Base-by-base conservation (phyloP, 2,797 vertebrate species). In the Tragopan temminckii region DNA sequence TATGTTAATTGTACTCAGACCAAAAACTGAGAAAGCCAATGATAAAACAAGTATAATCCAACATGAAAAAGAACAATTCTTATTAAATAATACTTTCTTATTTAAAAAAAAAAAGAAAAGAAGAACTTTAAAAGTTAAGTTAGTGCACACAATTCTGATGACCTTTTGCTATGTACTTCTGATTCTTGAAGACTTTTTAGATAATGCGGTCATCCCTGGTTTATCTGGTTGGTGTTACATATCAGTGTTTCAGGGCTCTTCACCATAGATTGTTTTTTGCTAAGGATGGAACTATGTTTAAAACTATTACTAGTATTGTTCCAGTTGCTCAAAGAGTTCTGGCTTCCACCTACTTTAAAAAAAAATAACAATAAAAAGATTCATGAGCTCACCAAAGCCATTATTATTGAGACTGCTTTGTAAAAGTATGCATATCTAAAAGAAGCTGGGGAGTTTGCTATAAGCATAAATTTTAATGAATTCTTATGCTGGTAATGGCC, bases 391-490 rank as follows among this genome's bases (percentile, higher is more conserved):
- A 72, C 59, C 58, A 27, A 88, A 80, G 52, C n/a, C 70, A 66
- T 64, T 90, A 23, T 48, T 68, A 50, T 93, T 19, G 2, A 63
- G 70, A 57, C 77, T 80, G 48, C 29, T 75, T 69, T 86, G 8
- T 78, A 67, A 53, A 86, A 88, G 53, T 14, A 81, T 25, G 36
- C 15, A 5, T 64, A 61, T 63, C 13, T 68, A 80, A 71, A 12
- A 63, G 35, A 89, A 33, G 13, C 35, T 85, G 24, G 33, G 87
- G 71, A 55, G 45, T 80, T 85, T 25, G 20, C 27, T 69, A 50
- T 27, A 23, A 21, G 57, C 9, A 33, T 77, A 67, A 74, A 80
- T 82, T 85, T 89, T 89, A 83, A 91, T 68, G 69, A 91, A 79
- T 23, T 11, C 24, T 69, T 48, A 52, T 38, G 57, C 35, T 52